phyloP scores from a whole-genome alignment of 2,888 invertebrate species.

The Pinctada fucata region DNA sequence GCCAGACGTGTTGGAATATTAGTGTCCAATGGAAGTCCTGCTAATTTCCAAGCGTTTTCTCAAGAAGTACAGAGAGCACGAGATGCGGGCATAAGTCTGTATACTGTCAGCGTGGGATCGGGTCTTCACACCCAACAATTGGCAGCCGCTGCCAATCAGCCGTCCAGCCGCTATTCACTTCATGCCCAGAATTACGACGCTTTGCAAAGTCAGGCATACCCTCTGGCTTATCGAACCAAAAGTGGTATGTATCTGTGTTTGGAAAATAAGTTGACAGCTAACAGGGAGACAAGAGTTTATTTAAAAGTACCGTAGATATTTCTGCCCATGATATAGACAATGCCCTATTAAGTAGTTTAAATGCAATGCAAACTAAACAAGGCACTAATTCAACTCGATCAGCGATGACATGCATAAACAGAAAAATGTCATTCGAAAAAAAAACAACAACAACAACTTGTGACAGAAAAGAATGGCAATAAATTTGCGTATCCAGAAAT shows the following conservation, averaged over 20 bases:
- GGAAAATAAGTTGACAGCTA: too few relatives aligned
- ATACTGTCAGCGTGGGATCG: conserved; percentile 63
- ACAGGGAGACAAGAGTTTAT: too few relatives aligned
- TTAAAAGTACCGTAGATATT: too few relatives aligned
- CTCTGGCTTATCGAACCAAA: conserved; percentile 52
- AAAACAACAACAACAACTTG: too few relatives aligned
- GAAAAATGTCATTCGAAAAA: too few relatives aligned
- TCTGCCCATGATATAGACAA: too few relatives aligned
- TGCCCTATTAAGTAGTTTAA: too few relatives aligned
- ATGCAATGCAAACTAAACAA: too few relatives aligned
- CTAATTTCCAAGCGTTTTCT: conserved; percentile 40
- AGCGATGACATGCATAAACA: too few relatives aligned
- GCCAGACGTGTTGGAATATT: conserved; percentile 62
- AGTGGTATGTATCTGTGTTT: conserved; percentile 41
- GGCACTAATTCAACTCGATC: too few relatives aligned
- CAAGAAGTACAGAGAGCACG: conserved; percentile 54
- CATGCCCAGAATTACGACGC: conserved; percentile 53
- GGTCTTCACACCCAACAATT: conserved; percentile 52
- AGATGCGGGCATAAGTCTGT: conserved; percentile 57
- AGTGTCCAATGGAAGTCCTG: conserved; percentile 55
- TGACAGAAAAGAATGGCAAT: too few relatives aligned
- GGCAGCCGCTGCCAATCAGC: conserved; percentile 49
- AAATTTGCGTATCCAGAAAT: too few relatives aligned
- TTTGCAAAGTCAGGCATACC: conserved; percentile 50
- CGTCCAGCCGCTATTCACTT: conserved; percentile 51